phyloP scores from a whole-genome alignment of 2,797 vertebrate species.

The Psittacula echo region DNA sequence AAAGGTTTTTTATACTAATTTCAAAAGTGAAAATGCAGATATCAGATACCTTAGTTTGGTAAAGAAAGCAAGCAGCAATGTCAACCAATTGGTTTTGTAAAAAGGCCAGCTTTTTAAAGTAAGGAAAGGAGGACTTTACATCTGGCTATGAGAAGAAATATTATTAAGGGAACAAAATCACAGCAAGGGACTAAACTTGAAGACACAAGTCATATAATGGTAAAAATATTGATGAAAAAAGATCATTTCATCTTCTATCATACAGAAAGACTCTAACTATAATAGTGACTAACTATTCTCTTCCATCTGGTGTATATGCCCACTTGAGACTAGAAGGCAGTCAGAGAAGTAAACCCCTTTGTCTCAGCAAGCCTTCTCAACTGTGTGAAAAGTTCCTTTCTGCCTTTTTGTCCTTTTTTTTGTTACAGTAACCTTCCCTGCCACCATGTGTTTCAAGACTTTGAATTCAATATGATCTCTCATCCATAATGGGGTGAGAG shows the following conservation, averaged over 20 bases:
- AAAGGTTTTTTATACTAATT: neutral
- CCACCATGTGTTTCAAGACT: neutral
- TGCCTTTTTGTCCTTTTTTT: neutral
- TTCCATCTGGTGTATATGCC: neutral
- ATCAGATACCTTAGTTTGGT: neutral
- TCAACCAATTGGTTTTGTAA: neutral
- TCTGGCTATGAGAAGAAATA: neutral
- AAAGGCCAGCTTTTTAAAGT: neutral
- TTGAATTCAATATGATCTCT: neutral
- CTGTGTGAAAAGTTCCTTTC: neutral
- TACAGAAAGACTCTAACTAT: neutral
- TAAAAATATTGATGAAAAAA: neutral
- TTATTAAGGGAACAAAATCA: neutral
- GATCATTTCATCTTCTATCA: neutral
- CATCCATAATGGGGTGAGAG: fast-evolving
- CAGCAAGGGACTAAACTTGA: neutral
- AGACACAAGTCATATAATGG: neutral
- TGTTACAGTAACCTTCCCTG: neutral
- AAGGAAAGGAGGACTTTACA: neutral
- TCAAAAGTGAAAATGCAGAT: neutral
- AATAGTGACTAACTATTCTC: neutral
- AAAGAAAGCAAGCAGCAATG: neutral
- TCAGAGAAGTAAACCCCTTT: neutral
- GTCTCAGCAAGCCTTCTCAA: neutral
- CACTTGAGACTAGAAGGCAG: neutral